Evolutionary conservation across 2,113 vertebrate genomes (phyloP), one percentile per base, ranked within the genome.

Genomic region (Saguinus midas): DNA sequence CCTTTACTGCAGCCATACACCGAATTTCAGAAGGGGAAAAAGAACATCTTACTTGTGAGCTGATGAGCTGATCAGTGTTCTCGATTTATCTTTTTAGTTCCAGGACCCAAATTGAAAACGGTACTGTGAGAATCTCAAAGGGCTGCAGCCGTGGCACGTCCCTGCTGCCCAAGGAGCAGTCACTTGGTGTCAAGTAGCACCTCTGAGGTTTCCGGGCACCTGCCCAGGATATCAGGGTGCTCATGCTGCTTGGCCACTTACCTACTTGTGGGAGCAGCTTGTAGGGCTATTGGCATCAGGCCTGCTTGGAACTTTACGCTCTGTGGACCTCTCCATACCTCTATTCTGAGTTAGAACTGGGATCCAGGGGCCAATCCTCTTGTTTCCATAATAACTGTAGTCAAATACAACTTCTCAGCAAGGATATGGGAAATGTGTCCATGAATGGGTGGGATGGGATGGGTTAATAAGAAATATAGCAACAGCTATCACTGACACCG

Each of bases 81-180:
- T 96, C 93, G 95, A 88, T 93, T 97, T 95, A 89, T 72, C 57
- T 93, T 45, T 95, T 95, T 82, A 95, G 72, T 82, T 81, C 23
- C 88, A 90, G 83, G 79, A 9, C 45, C 95, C 94, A 96, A 68
- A 96, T 25, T 88, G 95, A 97, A 97, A 92, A 88, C 0, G 1
- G 57, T 64, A 85, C 93, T 35, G 27, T 23, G 80, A 95, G 91
- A 92, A 66, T 87, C 85, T 90, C 85, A n/a, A 85, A 86, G 93
- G 85, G n/a, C 85, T 78, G 57, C 73, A 21, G n/a, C 58, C 0
- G 0, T 40, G 37, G 70, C 50, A 81, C 1, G 0, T 68, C 81
- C 85, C 35, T 89, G 43, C 37, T 35, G 17, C 20, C 37, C 35
- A 32, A 73, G 76, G 70, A 87, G 79, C 73, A 35, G 76, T 8